Conservation (phyloP, 2,888 invertebrate genomes). For the Cacoxenus indagator region DNA sequence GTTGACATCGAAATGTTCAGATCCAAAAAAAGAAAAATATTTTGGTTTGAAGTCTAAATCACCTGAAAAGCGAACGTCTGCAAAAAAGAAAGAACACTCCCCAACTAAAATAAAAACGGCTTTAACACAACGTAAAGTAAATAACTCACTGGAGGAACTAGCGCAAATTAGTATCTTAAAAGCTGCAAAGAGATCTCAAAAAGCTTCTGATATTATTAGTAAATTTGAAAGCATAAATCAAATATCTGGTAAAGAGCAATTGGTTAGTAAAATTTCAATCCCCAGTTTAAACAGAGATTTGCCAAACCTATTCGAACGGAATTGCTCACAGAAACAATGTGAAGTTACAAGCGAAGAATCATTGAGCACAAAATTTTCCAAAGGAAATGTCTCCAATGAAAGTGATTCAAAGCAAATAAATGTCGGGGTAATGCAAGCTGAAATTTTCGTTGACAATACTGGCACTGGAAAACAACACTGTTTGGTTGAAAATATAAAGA, state of each 20-base stretch:
- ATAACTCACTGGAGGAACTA: slow-evolving; percentile 58
- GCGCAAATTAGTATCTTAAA: slow-evolving; percentile 45
- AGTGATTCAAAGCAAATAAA: too few relatives aligned
- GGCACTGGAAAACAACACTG: slow-evolving; percentile 20
- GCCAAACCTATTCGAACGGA: slow-evolving; percentile 16
- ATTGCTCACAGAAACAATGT: too few relatives aligned
- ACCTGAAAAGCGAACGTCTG: slow-evolving; percentile 50
- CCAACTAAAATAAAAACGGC: slow-evolving; percentile 28
- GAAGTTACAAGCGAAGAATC: too few relatives aligned
- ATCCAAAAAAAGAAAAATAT: slow-evolving; percentile 66
- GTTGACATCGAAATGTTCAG: slow-evolving; percentile 10
- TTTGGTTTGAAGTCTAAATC: slow-evolving; percentile 61
- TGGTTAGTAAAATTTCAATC: neutral
- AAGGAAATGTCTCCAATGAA: too few relatives aligned
- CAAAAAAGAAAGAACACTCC: slow-evolving; percentile 53
- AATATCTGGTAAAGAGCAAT: neutral
- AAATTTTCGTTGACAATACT: too few relatives aligned
- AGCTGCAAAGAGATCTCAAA: slow-evolving; percentile 3
- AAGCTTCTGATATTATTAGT: slow-evolving; percentile 22
- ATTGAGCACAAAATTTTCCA: too few relatives aligned
- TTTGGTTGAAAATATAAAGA: slow-evolving; percentile 59
- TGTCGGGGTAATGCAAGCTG: too few relatives aligned
- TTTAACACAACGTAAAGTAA: slow-evolving; percentile 30
- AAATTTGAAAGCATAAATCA: slow-evolving; percentile 21
- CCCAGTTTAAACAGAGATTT: neutral